Conservation (phyloP, 2,113 vertebrate species). For the Carassius gibelio region DNA sequence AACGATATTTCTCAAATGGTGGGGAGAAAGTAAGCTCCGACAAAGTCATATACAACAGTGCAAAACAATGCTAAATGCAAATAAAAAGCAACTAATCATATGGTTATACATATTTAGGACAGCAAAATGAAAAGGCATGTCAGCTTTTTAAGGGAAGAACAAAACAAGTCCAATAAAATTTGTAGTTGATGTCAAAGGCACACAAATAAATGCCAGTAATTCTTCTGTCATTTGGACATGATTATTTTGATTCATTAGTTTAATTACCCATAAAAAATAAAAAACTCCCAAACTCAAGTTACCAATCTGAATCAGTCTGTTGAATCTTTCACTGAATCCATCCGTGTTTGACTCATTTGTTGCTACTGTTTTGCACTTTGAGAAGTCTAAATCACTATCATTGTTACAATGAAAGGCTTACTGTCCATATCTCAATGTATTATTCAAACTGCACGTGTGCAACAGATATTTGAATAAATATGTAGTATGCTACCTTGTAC, state of each 20-base stretch:
- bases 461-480: not conserved
- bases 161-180: not conserved
- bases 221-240: not conserved
- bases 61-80: not conserved
- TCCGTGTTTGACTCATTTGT: not conserved
- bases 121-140: not conserved
- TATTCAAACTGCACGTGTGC: not conserved
- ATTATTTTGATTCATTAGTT: not conserved
- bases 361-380: not conserved
- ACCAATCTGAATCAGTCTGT: not conserved
- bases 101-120: not conserved
- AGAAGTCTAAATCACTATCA: not conserved
- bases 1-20: not conserved
- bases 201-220: not conserved
- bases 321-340: not conserved
- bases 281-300: not conserved
- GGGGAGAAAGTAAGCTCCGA: not conserved
- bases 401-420: not conserved
- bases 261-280: not conserved
- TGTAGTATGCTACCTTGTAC: not conserved
- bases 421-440: not conserved
- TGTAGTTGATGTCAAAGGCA: not conserved
- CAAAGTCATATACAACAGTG: not conserved
- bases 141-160: not conserved
- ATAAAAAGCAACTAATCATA: not conserved